Evolutionary conservation across 1,140 invertebrate species (phyloP), one percentile per base, ranked within the genome.

Genomic region (Andrena cerasifolii): DNA sequence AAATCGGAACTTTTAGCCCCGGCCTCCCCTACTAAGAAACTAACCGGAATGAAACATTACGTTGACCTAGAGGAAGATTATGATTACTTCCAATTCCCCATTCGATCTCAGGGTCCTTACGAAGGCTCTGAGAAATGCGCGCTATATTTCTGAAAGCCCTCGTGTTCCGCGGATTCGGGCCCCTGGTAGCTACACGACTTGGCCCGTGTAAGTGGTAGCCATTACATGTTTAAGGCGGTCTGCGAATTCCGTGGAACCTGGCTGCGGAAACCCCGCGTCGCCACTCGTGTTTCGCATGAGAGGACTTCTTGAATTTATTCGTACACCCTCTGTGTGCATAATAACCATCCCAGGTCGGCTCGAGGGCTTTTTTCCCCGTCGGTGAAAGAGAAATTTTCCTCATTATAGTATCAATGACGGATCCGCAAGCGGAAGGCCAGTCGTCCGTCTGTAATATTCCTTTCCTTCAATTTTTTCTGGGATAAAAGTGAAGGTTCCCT

Each of bases 281-380:
- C 24, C 72, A 49, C 54, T 82, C 47, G 61, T 61, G 67, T 66
- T 76, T 79, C 45, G 47, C 72, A 40, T 49, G 72, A 77, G 77
- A 79, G 66, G 43, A 45, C 47, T 71, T 68, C n/a, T 58, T 62
- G 72, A 83, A 80, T 80, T 83, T 80, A 80, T 76, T 82, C 47
- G 51, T 66, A 36, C 33, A 56, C 49, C 61, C 36, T 45, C 47
- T 28, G 33, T 7, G 8, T 8, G 51, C 36, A 71, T 82, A 79
- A 63, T 56, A 68, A 76, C 63, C 70, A 62, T 62, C 54, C 33
- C 43, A 24, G 33, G 14, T 31, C 1, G 51, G 1, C 12, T 62
- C 51, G 33, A 79, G 74, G 70, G 40, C 36, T 82, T 65, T 45
- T 28, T 61, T 33, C 62, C 45, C 28, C 18, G 26, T 21, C 12